These are phyloP conservation scores for Alectoris magna DNA, from an alignment of 2,797 vertebrate species.

Conservation along the genomic window DNA sequence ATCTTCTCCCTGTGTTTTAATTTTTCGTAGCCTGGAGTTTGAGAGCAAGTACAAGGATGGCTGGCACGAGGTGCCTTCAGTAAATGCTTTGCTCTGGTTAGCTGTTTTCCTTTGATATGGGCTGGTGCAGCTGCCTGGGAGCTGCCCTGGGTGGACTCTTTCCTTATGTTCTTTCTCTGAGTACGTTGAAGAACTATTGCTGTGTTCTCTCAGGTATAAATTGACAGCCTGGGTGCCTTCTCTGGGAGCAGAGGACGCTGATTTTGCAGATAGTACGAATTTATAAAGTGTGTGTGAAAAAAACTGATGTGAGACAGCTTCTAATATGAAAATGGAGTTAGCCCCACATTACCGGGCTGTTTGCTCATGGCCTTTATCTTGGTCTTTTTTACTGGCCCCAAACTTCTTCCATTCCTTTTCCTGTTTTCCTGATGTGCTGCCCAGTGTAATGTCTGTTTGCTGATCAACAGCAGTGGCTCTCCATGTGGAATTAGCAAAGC, in stretches of 20 bases:
- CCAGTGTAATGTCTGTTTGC: not conserved
- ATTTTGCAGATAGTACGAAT: not conserved
- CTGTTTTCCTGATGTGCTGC: not conserved
- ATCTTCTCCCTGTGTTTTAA: not conserved
- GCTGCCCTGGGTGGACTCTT: not conserved
- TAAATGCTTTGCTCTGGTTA: not conserved
- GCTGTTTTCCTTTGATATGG: not conserved
- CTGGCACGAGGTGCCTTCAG: not conserved
- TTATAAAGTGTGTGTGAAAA: not conserved
- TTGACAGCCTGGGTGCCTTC: not conserved
- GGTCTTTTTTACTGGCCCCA: not conserved
- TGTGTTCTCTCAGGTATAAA: not conserved
- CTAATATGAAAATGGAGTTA: not conserved
- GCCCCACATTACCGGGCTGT: not conserved
- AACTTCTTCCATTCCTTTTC: not conserved
- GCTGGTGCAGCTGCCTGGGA: not conserved
- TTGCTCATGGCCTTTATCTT: not conserved
- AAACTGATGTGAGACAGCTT: not conserved
- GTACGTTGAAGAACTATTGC: fast-evolving
- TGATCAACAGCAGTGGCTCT: not conserved
- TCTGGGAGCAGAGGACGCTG: not conserved
- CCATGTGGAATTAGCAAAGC: not conserved
- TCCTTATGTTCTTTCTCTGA: not conserved
- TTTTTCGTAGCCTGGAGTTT: not conserved
- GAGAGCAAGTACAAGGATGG: not conserved